Base-by-base conservation (phyloP, 1,140 invertebrate genomes). In the Pseudoatta argentina region DNA sequence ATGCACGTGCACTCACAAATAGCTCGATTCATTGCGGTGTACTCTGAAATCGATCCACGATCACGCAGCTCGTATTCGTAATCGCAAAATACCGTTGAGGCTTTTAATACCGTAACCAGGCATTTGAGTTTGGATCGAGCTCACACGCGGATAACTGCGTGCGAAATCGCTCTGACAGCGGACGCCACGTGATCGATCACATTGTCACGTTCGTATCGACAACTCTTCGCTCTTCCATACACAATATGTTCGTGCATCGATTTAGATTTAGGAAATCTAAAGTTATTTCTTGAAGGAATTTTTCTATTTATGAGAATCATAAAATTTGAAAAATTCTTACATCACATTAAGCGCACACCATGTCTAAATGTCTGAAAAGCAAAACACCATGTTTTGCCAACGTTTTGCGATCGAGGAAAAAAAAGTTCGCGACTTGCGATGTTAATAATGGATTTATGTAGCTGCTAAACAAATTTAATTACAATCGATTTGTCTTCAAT, bases 11-110 rank as follows among this genome's bases (percentile, higher is more conserved):
- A 34, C 30, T 53, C 48, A n/a, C 63, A 55, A 79, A 67, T 39
- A 27, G n/a, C 14, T 44, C 79, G 79, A 75, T 51, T 83, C 69
- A 61, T 73, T 27, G 79, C 67, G 10, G 39, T 34, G 66, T 39
- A 57, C 14, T 30, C 78, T n/a, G 51, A 72, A 71, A 82, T 39
- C 39, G 53, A 51, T 16, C 44, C 30, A 44, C 76, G 39, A 53
- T 78, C 59, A 34, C 34, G 39, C 10, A 64, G 77, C 48, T 34
- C 61, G 59, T 76, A 34, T 57, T 76, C 61, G 48, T 51, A 34
- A 66, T 78, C 64, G 66, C 66, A 39, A 27, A 72, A 72, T 82
- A 57, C 34, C 18, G 55, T 73, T 73, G n/a, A 39, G n/a, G 39
- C 51, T 61, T 83, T 75, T 61, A 39, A 73, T 48, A 24, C 4